A percentile compares a stretch with the other conserved stretches of the same genome.
Conservation (phyloP, 2,797 vertebrate species). For the Tangara arthus region DNA sequence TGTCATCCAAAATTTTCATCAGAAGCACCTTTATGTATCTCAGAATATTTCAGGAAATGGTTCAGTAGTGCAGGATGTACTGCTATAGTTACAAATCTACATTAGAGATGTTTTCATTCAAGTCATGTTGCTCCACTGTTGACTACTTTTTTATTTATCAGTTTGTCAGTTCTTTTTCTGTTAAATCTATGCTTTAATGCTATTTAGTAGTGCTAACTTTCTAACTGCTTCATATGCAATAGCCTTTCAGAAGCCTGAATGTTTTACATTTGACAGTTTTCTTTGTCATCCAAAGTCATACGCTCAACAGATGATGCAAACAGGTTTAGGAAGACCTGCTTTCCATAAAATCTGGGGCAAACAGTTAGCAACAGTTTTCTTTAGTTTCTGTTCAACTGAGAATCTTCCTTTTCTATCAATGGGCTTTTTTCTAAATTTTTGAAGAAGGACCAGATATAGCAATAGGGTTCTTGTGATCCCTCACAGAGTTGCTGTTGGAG, state of each 20-base stretch:
- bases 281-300: neutral
- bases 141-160: neutral
- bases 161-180: neutral
- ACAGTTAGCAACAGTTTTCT: neutral
- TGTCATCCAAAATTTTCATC: neutral
- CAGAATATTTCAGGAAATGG: neutral
- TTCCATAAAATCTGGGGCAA: conserved; percentile 4
- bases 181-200: neutral
- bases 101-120: neutral
- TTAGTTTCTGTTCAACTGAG: neutral
- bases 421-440: neutral
- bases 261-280: neutral
- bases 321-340: neutral
- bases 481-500: neutral
- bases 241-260: neutral
- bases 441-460: neutral
- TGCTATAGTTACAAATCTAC: neutral
- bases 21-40: neutral
- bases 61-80: neutral
- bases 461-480: neutral
- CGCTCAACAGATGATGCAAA: neutral
- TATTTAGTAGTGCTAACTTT: neutral
- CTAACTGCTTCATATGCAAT: neutral
- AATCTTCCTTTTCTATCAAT: neutral
- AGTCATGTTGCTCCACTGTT: neutral